Evolutionary conservation across 2,888 invertebrate genomes (phyloP), one percentile per base, ranked within the genome.

Genomic region (Aphidius colemani): DNA sequence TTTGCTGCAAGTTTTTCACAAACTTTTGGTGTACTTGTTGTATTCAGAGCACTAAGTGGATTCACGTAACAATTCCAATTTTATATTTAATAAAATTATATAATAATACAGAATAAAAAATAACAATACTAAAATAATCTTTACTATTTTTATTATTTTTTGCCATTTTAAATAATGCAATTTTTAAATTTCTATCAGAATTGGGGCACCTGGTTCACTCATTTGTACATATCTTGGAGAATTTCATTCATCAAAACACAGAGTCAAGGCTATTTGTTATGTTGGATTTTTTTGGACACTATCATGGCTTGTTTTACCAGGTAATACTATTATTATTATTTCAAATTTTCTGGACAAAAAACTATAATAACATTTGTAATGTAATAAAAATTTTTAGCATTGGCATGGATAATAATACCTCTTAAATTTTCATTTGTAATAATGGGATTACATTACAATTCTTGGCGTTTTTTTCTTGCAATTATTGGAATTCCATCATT

Each of bases 401-500:
- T 90, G 64, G 89, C 90, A 7, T 90, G 90, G 87, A 76, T 87
- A 1, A 85, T 93, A 8, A 85, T 93, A 0, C 92, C 92, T 0
- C 49, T 78, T 56, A 71, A 75, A 9, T 76, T 81, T 64, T 70
- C 72, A 7, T 63, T 74, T 51, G 64, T 70, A n/a, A 74, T 74
- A 48, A 66, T 76, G 1, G 75, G 79, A 9, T 74, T 91, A 65
- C 77, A 79, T 0, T 88, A 89, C 75, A 86, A 88, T 45, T 90
- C 93, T 0, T 94, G 94, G 94, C 85, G 94, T 7, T 76, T 93
- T 6, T 87, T 92, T 64, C 81, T 94, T 3, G 85, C 90, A 0
- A 79, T 89, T 0, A 87, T 90, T 65, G 86, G 88, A 0, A 46
- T 90, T 3, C 88, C 93, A 0, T 88, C 89, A 71, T 74, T 90